phyloP scores from a whole-genome alignment of 2,113 vertebrate genomes.

The Pterocles gutturalis region DNA sequence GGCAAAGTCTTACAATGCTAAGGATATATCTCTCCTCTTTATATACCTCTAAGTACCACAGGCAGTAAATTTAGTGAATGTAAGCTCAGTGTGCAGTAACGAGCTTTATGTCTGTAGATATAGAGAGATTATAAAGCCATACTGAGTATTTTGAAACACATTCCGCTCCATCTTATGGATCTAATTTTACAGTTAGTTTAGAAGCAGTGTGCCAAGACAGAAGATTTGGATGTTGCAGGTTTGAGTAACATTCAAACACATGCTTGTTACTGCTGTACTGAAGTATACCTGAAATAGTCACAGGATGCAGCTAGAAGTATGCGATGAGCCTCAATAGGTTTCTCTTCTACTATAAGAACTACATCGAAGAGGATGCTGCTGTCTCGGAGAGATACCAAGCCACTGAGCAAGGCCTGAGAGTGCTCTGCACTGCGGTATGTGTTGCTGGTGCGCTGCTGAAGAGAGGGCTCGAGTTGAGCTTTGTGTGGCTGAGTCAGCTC shows the following conservation, averaged over 20 bases:
- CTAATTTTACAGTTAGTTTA: background rate
- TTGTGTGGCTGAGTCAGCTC: constrained; percentile 68
- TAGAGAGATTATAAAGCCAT: background rate
- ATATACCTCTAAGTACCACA: background rate
- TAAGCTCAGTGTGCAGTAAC: constrained; percentile 11
- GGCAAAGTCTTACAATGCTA: background rate
- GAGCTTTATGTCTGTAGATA: constrained; percentile 38
- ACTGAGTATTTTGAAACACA: background rate
- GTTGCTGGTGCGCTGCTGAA: constrained; percentile 77
- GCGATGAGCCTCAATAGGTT: constrained; percentile 89
- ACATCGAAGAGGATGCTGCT: constrained; percentile 91
- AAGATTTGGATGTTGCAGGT: background rate
- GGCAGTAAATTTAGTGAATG: constrained; percentile 9
- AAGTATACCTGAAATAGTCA: constrained; percentile 92
- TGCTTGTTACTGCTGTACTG: background rate
- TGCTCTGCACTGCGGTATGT: constrained; percentile 87
- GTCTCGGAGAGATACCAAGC: constrained; percentile 87
- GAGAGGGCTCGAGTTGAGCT: constrained; percentile 49
- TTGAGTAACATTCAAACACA: background rate
- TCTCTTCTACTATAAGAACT: constrained; percentile 90
- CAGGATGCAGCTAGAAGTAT: constrained; percentile 95
- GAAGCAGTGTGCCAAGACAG: background rate
- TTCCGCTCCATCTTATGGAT: background rate
- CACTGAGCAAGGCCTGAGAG: constrained; percentile 87
- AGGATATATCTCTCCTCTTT: background rate